These are phyloP conservation scores for Epizoanthus rinbou DNA, from an alignment of 92 coral and sea anemone species.

Conservation along the genomic window DNA sequence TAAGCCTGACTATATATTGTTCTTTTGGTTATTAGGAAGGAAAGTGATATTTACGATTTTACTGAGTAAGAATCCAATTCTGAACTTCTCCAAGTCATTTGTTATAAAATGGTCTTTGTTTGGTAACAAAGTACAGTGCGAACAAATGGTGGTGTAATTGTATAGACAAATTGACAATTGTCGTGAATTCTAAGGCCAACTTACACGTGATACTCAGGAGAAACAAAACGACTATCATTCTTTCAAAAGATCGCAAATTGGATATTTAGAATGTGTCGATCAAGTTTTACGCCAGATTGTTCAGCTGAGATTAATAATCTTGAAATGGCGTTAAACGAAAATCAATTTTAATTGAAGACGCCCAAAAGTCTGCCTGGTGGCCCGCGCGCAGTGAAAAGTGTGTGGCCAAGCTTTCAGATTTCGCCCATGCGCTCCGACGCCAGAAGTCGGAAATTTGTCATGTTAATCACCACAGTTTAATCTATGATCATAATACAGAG, in stretches of 20 bases:
- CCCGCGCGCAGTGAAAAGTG: too few species aligned
- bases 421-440: too few species aligned
- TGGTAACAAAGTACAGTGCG: neutral
- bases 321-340: slow-evolving; percentile 46
- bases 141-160: slow-evolving; percentile 7
- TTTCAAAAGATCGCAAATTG: slow-evolving; percentile 32
- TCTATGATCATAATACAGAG: neutral
- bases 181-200: neutral
- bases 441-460: neutral
- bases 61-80: neutral
- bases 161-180: neutral
- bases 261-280: slow-evolving; percentile 46
- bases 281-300: slow-evolving; percentile 46
- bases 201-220: slow-evolving; percentile 32
- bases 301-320: slow-evolving; percentile 62
- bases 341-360: slow-evolving; percentile 2
- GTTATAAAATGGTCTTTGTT: neutral
- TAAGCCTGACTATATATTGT: too few species aligned
- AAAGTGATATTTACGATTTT: too few species aligned
- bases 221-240: slow-evolving; percentile 35
- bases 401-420: neutral
- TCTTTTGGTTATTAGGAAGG: too few species aligned
- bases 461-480: neutral
- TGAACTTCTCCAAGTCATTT: neutral
- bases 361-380: neutral